Evolutionary conservation across 2,888 invertebrate species (phyloP).

Genomic region (Dysmachus trigonus): DNA sequence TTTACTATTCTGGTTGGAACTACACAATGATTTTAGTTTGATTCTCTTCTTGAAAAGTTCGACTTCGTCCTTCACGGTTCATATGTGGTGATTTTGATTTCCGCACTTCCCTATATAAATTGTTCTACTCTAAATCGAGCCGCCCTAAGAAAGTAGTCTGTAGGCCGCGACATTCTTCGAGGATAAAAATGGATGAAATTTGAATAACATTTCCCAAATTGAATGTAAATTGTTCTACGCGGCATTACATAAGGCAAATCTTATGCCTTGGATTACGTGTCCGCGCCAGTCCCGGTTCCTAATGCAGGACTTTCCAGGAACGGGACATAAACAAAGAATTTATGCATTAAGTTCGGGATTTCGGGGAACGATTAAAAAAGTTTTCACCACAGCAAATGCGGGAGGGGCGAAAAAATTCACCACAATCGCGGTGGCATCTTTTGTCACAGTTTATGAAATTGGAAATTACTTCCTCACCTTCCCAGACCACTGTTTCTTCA

Average conservation of each 20-base stretch:
- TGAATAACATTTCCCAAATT: constrained; percentile 47
- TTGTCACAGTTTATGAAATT: constrained; percentile 35
- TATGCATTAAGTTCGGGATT: constrained; percentile 41
- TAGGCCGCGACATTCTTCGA: not conserved
- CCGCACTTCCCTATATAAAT: constrained; percentile 9
- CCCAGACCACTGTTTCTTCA: not conserved
- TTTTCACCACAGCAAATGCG: not conserved
- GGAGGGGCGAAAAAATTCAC: not conserved
- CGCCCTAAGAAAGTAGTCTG: not conserved
- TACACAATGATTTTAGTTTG: constrained; percentile 43
- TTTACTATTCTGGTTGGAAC: constrained; percentile 34
- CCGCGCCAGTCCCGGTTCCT: not conserved
- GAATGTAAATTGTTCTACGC: constrained; percentile 54
- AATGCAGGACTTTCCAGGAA: not conserved
- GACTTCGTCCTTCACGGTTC: constrained; percentile 17
- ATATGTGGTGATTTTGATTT: constrained; percentile 32
- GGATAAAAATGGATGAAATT: constrained; percentile 45
- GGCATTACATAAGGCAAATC: constrained; percentile 26
- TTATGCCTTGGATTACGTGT: not conserved
- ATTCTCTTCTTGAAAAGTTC: constrained; percentile 38
- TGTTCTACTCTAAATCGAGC: not conserved
- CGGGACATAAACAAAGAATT: constrained; percentile 47
- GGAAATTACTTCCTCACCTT: constrained; percentile 39
- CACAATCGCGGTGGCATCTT: not conserved
- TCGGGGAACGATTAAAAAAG: constrained; percentile 44